Evolutionary conservation across 2,888 invertebrate genomes (phyloP).

Genomic region (Heliconius ismenius): DNA sequence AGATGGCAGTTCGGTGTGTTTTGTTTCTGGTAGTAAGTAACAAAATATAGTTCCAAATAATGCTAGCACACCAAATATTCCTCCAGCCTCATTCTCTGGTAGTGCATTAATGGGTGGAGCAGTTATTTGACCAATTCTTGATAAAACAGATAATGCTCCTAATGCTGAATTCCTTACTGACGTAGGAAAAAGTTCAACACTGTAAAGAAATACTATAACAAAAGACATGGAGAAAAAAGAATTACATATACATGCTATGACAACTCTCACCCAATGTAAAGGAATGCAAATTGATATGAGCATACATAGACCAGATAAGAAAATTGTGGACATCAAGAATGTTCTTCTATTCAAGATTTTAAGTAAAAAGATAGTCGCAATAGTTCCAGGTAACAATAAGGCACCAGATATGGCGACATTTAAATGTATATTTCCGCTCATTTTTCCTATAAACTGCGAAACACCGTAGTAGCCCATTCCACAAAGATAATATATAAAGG

Average conservation of each 20-base stretch:
- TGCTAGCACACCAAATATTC: constrained; percentile 85
- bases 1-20: constrained; percentile 61
- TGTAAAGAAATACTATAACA: constrained; percentile 90
- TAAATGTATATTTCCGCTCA: constrained; percentile 88
- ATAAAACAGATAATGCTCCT: constrained; percentile 89
- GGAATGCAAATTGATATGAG: constrained; percentile 58
- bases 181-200: constrained; percentile 93
- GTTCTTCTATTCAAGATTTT: constrained; percentile 83
- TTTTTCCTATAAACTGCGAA: constrained; percentile 88
- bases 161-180: constrained; percentile 91
- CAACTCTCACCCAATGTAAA: constrained; percentile 73
- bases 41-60: constrained; percentile 84
- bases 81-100: constrained; percentile 54
- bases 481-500: constrained; percentile 88
- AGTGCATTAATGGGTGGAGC: constrained; percentile 88
- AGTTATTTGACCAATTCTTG: constrained; percentile 89
- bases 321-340: constrained; percentile 82
- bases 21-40: constrained; percentile 84
- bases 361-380: constrained; percentile 80
- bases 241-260: constrained; percentile 86
- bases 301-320: constrained; percentile 64
- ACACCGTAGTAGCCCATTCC: constrained; percentile 93
- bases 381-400: constrained; percentile 84
- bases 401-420: constrained; percentile 89
- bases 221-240: constrained; percentile 90